Percentiles rank a stretch among this genome's conserved stretches.
Evolutionary conservation across 2,113 vertebrate genomes (phyloP).

Genomic region (Chelonoidis abingdonii): DNA sequence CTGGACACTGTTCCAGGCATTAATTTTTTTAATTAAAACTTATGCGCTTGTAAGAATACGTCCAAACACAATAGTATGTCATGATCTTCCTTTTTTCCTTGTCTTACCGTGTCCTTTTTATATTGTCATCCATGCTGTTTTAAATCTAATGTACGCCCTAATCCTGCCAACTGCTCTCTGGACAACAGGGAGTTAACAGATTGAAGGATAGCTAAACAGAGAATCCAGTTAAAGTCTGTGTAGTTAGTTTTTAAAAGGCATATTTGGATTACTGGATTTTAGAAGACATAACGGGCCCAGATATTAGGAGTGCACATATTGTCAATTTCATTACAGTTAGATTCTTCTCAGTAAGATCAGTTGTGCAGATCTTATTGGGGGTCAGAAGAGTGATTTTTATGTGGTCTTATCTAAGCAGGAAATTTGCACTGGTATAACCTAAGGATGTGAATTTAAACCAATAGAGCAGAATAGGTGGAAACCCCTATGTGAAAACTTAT

Average conservation of each 20-base stretch:
- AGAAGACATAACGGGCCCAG: background rate
- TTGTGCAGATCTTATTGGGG: background rate
- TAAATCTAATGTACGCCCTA: background rate
- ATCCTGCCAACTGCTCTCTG: background rate
- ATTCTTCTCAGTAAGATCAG: background rate
- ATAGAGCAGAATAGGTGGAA: background rate
- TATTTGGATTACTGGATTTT: background rate
- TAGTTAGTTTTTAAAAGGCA: background rate
- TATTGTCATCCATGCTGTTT: fast-evolving
- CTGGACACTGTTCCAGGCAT: fast-evolving
- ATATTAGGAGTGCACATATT: background rate
- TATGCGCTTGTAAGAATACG: background rate
- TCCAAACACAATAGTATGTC: background rate
- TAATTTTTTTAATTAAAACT: background rate
- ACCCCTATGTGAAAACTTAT: background rate
- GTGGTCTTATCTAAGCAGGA: background rate
- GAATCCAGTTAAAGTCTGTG: background rate
- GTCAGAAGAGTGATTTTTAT: background rate
- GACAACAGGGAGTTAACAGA: background rate
- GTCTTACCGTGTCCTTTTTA: fast-evolving
- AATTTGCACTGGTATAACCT: background rate
- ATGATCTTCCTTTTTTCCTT: background rate
- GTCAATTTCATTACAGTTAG: background rate
- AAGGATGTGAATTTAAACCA: background rate
- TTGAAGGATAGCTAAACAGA: background rate